Percentiles rank a stretch among this genome's conserved stretches.
Evolutionary conservation across 2,113 vertebrate genomes (phyloP).

Genomic region (Smithornis capensis): DNA sequence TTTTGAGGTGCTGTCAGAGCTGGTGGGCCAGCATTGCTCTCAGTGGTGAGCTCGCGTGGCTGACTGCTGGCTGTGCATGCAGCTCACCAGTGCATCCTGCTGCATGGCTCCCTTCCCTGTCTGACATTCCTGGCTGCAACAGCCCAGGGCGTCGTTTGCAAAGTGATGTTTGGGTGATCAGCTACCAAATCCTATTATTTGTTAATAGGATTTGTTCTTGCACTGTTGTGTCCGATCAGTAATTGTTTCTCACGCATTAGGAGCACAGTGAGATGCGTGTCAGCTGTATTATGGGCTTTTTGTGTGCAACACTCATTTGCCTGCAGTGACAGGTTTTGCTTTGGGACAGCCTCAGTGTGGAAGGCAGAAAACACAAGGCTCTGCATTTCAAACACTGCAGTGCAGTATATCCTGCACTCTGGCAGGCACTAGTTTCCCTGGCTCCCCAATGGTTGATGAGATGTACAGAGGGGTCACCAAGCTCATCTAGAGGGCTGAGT

Average conservation of each 20-base stretch:
- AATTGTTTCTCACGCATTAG: background rate
- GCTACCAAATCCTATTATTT: slow-evolving; percentile 34
- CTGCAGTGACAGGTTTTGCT: background rate
- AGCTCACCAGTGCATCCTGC: background rate
- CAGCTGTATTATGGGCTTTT: slow-evolving; percentile 26
- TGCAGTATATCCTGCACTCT: background rate
- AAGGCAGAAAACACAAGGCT: background rate
- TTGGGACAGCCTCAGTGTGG: background rate
- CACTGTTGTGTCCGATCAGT: background rate
- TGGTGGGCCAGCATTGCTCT: fast-evolving
- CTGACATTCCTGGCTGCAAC: background rate
- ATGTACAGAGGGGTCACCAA: background rate
- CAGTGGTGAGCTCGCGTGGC: fast-evolving
- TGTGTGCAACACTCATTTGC: background rate
- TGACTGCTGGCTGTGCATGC: background rate
- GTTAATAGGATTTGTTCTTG: slow-evolving; percentile 55
- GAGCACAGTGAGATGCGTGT: slow-evolving; percentile 13
- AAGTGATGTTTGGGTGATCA: background rate
- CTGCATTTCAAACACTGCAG: background rate
- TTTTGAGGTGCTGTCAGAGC: background rate
- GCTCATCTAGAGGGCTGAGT: fast-evolving
- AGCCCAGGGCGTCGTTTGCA: background rate
- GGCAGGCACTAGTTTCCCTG: fast-evolving
- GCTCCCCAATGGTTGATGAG: background rate
- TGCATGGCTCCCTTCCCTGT: background rate